Percentiles rank a stretch among this genome's conserved stretches.
phyloP scores from a whole-genome alignment of 2,113 vertebrate genomes.

The human (Homo sapiens) region DNA sequence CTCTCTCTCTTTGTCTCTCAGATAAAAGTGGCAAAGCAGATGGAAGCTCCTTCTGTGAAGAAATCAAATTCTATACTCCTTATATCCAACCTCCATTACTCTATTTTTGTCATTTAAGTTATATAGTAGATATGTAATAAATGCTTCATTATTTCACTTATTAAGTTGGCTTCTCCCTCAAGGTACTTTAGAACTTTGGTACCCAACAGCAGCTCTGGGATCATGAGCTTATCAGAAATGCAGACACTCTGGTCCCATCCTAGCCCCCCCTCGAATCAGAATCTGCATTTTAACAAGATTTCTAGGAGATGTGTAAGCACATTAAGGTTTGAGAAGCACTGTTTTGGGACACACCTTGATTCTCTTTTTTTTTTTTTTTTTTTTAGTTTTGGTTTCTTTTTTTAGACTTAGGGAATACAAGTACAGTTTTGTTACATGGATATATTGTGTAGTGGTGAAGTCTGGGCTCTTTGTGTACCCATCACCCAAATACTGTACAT shows the following conservation, averaged over 20 bases:
- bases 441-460: background rate
- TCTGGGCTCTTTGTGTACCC: background rate
- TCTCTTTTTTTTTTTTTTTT: too few relatives aligned
- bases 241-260: background rate
- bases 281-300: background rate
- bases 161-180: background rate
- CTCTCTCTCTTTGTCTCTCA: too few relatives aligned
- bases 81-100: background rate
- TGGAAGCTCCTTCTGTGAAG: conserved; percentile 49
- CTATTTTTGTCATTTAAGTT: background rate
- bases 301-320: background rate
- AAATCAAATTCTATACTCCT: background rate
- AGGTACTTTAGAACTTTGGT: background rate
- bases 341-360: background rate
- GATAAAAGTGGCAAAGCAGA: conserved; percentile 55
- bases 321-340: background rate
- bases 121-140: background rate
- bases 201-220: background rate
- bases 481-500: background rate
- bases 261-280: background rate
- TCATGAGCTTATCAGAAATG: background rate
- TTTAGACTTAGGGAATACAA: background rate
- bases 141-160: background rate
- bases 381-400: background rate
- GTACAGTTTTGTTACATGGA: background rate